These are phyloP conservation scores for Ammodytes dubius DNA, from an alignment of 2,113 vertebrate species.

Conservation along the genomic window DNA sequence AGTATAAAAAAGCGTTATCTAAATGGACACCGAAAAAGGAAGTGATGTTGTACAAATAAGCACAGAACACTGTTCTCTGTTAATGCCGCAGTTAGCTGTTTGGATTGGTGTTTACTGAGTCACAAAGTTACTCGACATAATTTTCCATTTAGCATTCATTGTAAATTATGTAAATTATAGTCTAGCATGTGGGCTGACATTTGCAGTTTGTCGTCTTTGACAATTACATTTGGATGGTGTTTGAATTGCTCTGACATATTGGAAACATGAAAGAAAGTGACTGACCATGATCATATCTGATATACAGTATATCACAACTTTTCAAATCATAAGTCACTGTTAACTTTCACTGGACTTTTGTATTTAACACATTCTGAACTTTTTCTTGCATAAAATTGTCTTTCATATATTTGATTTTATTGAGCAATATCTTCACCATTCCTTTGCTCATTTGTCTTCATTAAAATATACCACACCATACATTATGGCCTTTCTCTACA, in stretches of 20 bases:
- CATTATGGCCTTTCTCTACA: too few species aligned
- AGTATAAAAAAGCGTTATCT: too few species aligned
- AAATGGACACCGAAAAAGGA: too few species aligned
- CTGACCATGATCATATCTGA: too few species aligned
- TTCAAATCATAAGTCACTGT: neutral
- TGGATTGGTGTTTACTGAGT: neutral
- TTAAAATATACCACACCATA: too few species aligned
- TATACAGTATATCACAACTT: too few species aligned
- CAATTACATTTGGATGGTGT: slow-evolving; percentile 24
- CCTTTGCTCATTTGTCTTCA: neutral
- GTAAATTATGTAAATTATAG: slow-evolving; percentile 19
- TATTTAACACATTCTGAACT: neutral
- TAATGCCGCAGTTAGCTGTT: neutral
- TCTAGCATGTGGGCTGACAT: slow-evolving; percentile 12
- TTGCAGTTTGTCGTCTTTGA: slow-evolving; percentile 32
- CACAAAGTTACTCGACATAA: neutral
- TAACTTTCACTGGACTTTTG: neutral
- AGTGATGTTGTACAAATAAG: too few species aligned
- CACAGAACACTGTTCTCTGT: neutral
- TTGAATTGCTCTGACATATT: slow-evolving; percentile 33
- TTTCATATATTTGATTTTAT: neutral
- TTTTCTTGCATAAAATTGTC: neutral
- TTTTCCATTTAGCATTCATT: slow-evolving; percentile 3
- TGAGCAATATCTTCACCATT: neutral
- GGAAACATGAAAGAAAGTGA: slow-evolving; percentile 12